phyloP scores from a whole-genome alignment of 2,888 invertebrate species.

The Beris chalybata region DNA sequence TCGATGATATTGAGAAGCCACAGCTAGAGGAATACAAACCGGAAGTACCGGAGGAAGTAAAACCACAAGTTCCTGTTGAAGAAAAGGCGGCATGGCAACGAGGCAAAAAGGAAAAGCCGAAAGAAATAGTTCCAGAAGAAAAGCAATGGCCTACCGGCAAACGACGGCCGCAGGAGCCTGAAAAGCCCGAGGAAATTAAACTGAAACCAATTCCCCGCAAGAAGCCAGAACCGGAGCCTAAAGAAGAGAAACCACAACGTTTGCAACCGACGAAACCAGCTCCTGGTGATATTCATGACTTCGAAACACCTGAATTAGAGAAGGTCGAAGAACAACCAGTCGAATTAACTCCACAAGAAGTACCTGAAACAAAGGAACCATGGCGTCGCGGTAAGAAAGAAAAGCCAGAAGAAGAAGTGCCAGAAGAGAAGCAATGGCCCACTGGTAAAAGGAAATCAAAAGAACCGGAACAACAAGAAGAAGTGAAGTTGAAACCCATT shows the following conservation, averaged over 20 bases:
- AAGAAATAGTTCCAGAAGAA: conserved; percentile 43
- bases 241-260: conserved; percentile 31
- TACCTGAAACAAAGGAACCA: conserved; percentile 35
- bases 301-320: conserved; percentile 40
- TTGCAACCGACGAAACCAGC: conserved; percentile 10
- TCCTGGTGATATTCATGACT: conserved; percentile 13
- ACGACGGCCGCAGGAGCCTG: conserved; percentile 48
- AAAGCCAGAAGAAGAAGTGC: conserved; percentile 41
- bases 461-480: conserved; percentile 34
- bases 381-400: conserved; percentile 40
- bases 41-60: conserved; percentile 43
- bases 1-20: conserved; percentile 34
- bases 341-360: conserved; percentile 39
- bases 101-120: conserved; percentile 43
- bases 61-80: conserved; percentile 41
- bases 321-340: conserved; percentile 35
- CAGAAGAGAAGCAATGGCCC: conserved; percentile 36
- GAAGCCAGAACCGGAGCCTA: conserved; percentile 32
- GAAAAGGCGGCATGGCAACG: conserved; percentile 41
- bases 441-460: conserved; percentile 35
- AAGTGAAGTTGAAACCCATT: conserved; percentile 40
- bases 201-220: conserved; percentile 31
- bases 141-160: conserved; percentile 44
- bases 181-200: conserved; percentile 44
- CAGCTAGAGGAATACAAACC: conserved; percentile 40